Evolutionary conservation across 2,113 vertebrate genomes (phyloP).

Genomic region (Eurystomus gularis): DNA sequence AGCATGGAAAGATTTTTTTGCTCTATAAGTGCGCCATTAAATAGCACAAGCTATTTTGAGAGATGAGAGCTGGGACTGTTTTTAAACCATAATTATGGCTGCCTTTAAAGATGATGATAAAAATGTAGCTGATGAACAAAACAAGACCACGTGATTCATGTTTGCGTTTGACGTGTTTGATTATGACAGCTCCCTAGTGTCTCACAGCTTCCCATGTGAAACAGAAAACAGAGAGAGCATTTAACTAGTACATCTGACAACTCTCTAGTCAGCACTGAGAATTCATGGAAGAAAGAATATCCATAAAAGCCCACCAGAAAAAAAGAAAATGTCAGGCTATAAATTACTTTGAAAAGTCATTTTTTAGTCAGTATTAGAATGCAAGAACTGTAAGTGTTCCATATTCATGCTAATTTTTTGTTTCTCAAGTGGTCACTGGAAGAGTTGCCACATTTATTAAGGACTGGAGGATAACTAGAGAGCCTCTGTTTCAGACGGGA

Average conservation of each 20-base stretch:
- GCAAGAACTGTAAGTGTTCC: not conserved
- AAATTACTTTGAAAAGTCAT: not conserved
- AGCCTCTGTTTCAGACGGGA: not conserved
- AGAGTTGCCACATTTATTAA: not conserved
- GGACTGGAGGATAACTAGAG: not conserved
- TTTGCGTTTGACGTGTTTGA: constrained; percentile 6
- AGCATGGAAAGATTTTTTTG: not conserved
- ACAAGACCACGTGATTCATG: not conserved
- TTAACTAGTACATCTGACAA: not conserved
- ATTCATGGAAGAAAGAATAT: not conserved
- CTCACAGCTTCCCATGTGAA: not conserved
- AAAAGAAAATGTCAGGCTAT: not conserved
- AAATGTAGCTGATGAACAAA: constrained; percentile 22
- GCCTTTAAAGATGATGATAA: constrained; percentile 8
- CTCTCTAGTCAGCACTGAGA: not conserved
- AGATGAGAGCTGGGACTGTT: not conserved
- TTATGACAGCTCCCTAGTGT: constrained; percentile 11
- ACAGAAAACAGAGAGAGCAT: not conserved
- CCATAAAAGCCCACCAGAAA: not conserved
- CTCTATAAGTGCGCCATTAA: not conserved
- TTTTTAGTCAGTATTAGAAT: not conserved
- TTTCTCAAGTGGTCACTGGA: not conserved
- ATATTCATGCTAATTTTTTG: not conserved
- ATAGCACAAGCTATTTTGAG: constrained; percentile 7
- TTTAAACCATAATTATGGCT: constrained; percentile 11